Conservation (phyloP, 1,140 invertebrate species). For the Drosophila setifemur region DNA sequence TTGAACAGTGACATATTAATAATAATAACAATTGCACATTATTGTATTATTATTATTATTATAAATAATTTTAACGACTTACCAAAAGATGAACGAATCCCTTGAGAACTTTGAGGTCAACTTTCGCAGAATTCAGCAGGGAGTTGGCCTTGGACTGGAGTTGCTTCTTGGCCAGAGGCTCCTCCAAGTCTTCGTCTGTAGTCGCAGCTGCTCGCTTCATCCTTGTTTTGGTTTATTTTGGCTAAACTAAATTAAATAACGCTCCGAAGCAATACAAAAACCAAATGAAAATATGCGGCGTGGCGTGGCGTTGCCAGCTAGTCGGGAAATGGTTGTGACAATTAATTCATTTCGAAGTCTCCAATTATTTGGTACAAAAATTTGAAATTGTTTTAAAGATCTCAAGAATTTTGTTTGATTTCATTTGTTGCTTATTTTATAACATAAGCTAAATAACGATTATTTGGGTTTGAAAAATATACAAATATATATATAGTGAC, state of each 20-base stretch:
- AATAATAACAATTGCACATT: slow-evolving; percentile 24
- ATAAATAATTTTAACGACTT: too few species aligned
- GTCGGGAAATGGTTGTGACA: not conserved
- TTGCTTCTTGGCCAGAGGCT: slow-evolving; percentile 4
- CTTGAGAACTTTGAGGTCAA: slow-evolving; percentile 26
- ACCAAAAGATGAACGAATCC: slow-evolving; percentile 32
- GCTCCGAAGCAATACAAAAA: slow-evolving; percentile 8
- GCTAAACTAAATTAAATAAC: not conserved
- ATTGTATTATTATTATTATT: not conserved
- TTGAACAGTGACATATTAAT: slow-evolving; percentile 2
- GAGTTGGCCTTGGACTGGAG: slow-evolving; percentile 86
- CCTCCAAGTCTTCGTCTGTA: not conserved
- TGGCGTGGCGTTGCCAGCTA: not conserved
- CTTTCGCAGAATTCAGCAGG: slow-evolving; percentile 85
- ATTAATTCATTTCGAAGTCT: not conserved
- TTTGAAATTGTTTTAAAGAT: not conserved
- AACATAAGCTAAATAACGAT: too few species aligned
- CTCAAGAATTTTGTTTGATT: too few species aligned
- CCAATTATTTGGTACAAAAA: not conserved
- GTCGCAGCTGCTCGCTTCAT: slow-evolving; percentile 2
- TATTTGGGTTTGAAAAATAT: too few species aligned
- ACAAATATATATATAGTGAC: too few species aligned
- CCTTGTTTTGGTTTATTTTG: too few species aligned
- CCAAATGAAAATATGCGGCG: slow-evolving; percentile 14
- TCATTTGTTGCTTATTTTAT: too few species aligned